Conservation (phyloP, 2,113 vertebrate species). For the Saguinus imperator region DNA sequence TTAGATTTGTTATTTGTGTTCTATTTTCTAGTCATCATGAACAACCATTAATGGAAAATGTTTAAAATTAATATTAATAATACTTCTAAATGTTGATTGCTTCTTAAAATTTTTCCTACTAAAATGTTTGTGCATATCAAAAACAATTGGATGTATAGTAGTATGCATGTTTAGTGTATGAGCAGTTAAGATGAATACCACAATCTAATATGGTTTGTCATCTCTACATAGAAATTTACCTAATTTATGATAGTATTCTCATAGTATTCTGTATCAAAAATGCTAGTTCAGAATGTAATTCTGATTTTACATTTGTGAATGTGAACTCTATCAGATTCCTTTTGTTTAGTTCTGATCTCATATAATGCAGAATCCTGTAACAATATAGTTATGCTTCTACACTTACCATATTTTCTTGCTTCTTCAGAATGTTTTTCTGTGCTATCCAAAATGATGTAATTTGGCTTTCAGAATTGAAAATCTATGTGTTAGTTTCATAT, state of each 20-base stretch:
- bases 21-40: conserved; percentile 12
- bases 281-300: neutral
- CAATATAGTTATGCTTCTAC: neutral
- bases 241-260: neutral
- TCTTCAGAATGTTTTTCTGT: neutral
- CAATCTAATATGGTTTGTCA: neutral
- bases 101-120: conserved; percentile 22
- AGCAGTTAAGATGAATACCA: conserved; percentile 19
- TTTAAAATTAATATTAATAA: conserved; percentile 29
- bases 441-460: conserved; percentile 1
- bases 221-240: neutral
- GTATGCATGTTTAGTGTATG: neutral
- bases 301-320: neutral
- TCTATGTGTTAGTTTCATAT: neutral
- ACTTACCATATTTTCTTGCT: conserved; percentile 27
- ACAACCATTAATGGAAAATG: neutral
- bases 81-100: conserved; percentile 16
- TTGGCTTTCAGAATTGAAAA: conserved; percentile 21
- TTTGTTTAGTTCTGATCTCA: conserved; percentile 11
- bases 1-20: neutral
- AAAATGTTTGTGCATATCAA: neutral
- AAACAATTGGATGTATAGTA: neutral
- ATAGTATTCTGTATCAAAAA: neutral
- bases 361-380: conserved; percentile 12
- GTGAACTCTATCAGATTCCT: neutral